phyloP scores from a whole-genome alignment of 2,113 vertebrate species.

The Rhynchomys soricoides region DNA sequence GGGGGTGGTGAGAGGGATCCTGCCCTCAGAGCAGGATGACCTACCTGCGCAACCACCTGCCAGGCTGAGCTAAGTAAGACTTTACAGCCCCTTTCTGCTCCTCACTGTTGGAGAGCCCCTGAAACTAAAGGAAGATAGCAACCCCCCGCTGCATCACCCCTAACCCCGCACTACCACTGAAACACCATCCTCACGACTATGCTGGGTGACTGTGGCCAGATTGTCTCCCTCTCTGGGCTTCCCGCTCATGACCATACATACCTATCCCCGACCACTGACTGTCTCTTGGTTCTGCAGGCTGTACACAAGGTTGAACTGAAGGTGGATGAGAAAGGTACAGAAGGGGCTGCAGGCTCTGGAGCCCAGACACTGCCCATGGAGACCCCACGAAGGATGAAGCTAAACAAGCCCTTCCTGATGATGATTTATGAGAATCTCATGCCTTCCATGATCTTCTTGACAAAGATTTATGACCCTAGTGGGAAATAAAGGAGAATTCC shows the following conservation, averaged over 20 bases:
- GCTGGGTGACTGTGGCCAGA: neutral
- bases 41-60: neutral
- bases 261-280: neutral
- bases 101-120: rapidly evolving
- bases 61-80: neutral
- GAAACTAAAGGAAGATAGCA: neutral
- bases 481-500: constrained; percentile 38
- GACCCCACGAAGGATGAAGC: neutral
- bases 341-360: constrained; percentile 88
- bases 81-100: neutral
- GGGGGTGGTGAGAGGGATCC: neutral
- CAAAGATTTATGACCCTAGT: constrained; percentile 89
- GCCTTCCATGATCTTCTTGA: constrained; percentile 88
- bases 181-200: neutral
- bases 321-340: constrained; percentile 93
- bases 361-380: constrained; percentile 92
- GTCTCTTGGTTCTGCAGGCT: constrained; percentile 81
- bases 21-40: neutral
- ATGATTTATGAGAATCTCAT: constrained; percentile 73
- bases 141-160: rapidly evolving
- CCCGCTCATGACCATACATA: rapidly evolving
- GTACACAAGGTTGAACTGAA: constrained; percentile 92
- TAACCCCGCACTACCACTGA: rapidly evolving
- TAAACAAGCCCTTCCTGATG: constrained; percentile 88
- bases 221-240: neutral